Percentiles rank a stretch among this genome's conserved stretches.
Conservation (phyloP, 2,113 vertebrate species). For the Megaceryle torquata region DNA sequence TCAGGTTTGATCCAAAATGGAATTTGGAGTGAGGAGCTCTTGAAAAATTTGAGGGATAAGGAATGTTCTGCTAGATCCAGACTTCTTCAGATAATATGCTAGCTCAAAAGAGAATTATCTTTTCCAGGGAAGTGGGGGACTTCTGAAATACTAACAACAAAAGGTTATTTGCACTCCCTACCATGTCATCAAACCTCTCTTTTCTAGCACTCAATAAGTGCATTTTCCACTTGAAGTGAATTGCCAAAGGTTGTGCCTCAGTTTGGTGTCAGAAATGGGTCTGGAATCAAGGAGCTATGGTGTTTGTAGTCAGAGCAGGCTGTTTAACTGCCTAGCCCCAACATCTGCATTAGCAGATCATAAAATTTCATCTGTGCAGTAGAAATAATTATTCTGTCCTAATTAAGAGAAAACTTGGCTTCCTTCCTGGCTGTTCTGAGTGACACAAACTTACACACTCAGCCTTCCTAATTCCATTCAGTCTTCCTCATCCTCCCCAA, state of each 20-base stretch:
- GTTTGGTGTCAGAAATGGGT: neutral
- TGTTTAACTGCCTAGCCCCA: neutral
- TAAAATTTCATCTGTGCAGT: neutral
- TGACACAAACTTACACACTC: accelerated
- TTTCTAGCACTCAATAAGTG: neutral
- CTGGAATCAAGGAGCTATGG: neutral
- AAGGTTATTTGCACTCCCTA: neutral
- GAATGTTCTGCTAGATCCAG: neutral
- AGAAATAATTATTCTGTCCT: neutral
- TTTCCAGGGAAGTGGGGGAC: neutral
- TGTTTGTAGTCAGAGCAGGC: neutral
- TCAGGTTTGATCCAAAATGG: neutral
- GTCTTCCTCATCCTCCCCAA: neutral
- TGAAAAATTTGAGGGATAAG: neutral
- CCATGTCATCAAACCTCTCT: neutral
- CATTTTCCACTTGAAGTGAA: neutral
- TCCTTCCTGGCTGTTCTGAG: neutral
- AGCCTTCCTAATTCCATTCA: neutral
- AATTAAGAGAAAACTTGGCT: neutral
- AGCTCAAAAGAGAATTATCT: neutral
- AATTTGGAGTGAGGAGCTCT: neutral
- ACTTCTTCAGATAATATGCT: neutral
- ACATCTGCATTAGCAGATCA: neutral
- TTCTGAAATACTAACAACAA: neutral
- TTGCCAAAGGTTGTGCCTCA: neutral